A percentile compares a stretch with the other conserved stretches of the same genome.
These are phyloP conservation scores for Amphipoea oculea DNA, from an alignment of 2,888 invertebrate species.

Conservation along the genomic window DNA sequence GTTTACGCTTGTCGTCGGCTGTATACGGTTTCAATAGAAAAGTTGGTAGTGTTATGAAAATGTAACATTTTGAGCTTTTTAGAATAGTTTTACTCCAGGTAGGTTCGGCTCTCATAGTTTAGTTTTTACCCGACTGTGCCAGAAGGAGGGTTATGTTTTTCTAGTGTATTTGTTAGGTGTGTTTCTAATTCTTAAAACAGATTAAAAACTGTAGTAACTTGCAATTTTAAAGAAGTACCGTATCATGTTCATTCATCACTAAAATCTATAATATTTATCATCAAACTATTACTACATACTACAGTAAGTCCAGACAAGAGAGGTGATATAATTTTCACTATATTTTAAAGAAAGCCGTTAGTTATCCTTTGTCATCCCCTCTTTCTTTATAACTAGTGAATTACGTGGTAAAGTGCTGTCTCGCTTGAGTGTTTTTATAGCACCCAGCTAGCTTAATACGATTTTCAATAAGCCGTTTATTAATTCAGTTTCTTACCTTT, in stretches of 20 bases:
- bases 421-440: constrained; percentile 19
- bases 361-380: constrained; percentile 14
- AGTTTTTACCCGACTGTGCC: not conserved
- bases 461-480: constrained; percentile 27
- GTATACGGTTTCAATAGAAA: constrained; percentile 23
- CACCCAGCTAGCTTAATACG: constrained; percentile 13
- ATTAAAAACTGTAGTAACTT: not conserved
- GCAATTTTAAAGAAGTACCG: not conserved
- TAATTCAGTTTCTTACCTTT: constrained; percentile 3
- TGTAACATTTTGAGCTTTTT: not conserved
- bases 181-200: not conserved
- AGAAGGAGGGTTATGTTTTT: no score
- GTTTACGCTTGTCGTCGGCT: constrained; percentile 24
- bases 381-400: constrained; percentile 7
- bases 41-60: not conserved
- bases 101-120: not conserved
- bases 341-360: constrained; percentile 4
- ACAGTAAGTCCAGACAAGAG: not conserved
- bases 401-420: constrained; percentile 14
- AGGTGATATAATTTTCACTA: not conserved
- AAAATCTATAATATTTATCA: not conserved
- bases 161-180: not conserved
- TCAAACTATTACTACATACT: not conserved
- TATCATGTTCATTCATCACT: not conserved
- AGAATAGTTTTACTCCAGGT: not conserved